Conservation (phyloP, 2,797 vertebrate genomes). For the Paramormyrops hopkinsi region DNA sequence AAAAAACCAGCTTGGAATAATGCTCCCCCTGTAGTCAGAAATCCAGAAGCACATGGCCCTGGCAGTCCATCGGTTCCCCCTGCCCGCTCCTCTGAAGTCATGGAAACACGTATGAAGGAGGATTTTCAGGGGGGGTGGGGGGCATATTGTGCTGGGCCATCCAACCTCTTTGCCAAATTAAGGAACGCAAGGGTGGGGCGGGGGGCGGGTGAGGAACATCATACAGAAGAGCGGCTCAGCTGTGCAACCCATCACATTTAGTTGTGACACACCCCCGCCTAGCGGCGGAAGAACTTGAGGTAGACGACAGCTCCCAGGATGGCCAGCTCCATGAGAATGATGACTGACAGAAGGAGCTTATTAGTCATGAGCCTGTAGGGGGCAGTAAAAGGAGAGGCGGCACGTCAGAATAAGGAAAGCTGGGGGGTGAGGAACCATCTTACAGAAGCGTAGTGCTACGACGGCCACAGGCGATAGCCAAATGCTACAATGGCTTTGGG, state of each 20-base stretch:
- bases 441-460: background rate
- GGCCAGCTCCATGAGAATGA: constrained; percentile 85
- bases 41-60: background rate
- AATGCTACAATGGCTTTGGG: background rate
- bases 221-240: background rate
- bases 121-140: background rate
- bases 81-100: background rate
- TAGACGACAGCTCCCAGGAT: constrained; percentile 88
- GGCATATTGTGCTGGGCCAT: background rate
- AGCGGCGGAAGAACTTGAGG: constrained; percentile 82
- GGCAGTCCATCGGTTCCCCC: background rate
- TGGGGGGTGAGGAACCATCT: constrained; percentile 4
- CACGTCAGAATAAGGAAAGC: constrained; percentile 19
- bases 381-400: constrained; percentile 17
- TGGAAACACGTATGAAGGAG: background rate
- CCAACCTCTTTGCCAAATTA: background rate
- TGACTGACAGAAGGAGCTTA: constrained; percentile 79
- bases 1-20: background rate
- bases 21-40: background rate
- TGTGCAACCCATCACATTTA: background rate
- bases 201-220: background rate
- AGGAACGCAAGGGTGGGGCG: background rate
- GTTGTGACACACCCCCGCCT: background rate
- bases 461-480: background rate
- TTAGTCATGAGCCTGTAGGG: constrained; percentile 80